Evolutionary conservation across 64 coral and sea anemone genomes (phyloP).

Genomic region (Pocillopora damicornis): DNA sequence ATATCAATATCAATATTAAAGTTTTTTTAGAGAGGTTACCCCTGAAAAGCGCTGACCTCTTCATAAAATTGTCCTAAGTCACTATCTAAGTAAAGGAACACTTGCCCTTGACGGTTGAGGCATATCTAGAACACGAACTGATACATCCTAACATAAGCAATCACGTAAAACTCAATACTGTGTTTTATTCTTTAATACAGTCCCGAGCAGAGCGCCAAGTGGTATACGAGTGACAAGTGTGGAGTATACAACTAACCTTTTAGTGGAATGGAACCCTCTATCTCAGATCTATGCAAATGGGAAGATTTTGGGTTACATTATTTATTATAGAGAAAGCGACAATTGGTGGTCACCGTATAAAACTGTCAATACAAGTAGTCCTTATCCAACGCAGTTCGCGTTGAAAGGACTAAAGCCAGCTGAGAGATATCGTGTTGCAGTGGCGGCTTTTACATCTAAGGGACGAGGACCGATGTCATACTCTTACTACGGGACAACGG

Average conservation of each 20-base stretch:
- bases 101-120: neutral
- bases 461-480: neutral
- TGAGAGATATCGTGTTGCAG: neutral
- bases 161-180: no score
- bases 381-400: neutral
- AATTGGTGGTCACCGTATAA: neutral
- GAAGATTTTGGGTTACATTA: neutral
- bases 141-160: neutral
- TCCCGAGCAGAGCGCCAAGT: neutral
- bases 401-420: neutral
- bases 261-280: constrained; percentile 1
- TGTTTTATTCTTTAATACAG: neutral
- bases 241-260: neutral
- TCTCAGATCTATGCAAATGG: constrained; percentile 7
- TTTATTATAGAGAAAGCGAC: neutral
- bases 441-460: constrained; percentile 6
- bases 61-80: no score
- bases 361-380: neutral
- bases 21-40: no score
- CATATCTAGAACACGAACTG: neutral
- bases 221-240: neutral
- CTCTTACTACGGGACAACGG: neutral
- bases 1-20: no score
- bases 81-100: no score
- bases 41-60: no score